A percentile compares a stretch with the other conserved stretches of the same genome.
These are phyloP conservation scores for Euura lappo DNA, from an alignment of 1,140 invertebrate species.

Conservation along the genomic window DNA sequence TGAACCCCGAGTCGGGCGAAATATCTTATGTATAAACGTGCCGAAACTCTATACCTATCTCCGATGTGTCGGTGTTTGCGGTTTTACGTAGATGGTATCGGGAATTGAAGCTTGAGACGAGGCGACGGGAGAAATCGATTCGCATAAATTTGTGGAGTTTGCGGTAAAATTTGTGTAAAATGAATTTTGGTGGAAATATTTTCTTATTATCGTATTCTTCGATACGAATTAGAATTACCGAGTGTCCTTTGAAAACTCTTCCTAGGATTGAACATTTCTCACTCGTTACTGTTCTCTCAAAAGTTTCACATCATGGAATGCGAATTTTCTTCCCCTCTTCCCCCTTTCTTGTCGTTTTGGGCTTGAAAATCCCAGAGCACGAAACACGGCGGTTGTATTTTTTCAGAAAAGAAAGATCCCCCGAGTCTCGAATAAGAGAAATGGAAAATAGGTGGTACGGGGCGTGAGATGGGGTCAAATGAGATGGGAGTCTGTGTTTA, in stretches of 20 bases:
- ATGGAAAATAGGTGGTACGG: background rate
- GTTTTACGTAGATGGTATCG: background rate
- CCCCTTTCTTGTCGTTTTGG: too few species aligned
- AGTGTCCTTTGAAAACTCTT: background rate
- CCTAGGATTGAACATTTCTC: background rate
- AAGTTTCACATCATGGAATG: too few species aligned
- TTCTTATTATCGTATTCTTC: too few species aligned
- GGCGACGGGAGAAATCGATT: background rate
- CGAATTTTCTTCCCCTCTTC: too few species aligned
- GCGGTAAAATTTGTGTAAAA: background rate
- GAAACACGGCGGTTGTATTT: background rate
- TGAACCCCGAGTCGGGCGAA: too few species aligned
- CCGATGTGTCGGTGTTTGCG: too few species aligned
- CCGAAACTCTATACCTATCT: too few species aligned
- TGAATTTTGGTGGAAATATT: background rate
- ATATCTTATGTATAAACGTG: too few species aligned
- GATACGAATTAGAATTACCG: background rate
- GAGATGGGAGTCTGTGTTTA: constrained; percentile 45
- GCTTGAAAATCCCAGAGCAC: background rate
- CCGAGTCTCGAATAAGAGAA: background rate
- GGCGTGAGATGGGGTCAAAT: background rate
- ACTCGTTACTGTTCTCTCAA: background rate
- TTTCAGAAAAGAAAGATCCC: background rate
- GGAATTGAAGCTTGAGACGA: background rate
- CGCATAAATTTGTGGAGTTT: background rate